Base-by-base conservation (phyloP, 2,797 vertebrate genomes). In the Morus bassanus region DNA sequence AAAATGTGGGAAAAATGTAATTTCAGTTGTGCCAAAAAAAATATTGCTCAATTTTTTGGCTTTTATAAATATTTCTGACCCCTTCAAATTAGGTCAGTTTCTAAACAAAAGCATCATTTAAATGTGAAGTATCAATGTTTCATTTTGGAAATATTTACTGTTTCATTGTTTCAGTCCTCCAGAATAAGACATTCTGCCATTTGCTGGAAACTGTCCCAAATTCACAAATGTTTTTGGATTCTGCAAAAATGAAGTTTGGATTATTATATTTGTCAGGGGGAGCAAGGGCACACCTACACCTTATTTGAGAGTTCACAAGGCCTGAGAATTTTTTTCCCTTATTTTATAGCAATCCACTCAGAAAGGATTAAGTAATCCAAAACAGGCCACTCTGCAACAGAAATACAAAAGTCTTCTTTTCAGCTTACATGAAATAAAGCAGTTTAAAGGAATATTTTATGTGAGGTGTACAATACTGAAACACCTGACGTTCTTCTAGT, bases 131-230 rank as follows among this genome's bases (percentile, higher is more conserved):
- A 87, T 63, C 65, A 13, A 4, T 43, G 25, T 73, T 93, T 90
- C 61, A 39, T 87, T 92, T 77, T 51, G 48, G 88, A 92, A 91
- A 82, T 74, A 87, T 82, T 91, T 92, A 82, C 54, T 48, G n/a
- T 74, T 84, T 79, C 67, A 39, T 70, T 92, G 77, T 89, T 95
- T 80, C 56, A 35, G 23, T 82, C 45, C 18, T 85, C n/a, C 56
- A 77, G 56, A 83, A 85, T 39, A 45, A 87, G 39, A 69, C 63
- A 41, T 82, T 83, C 77, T 87, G 51, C 80, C 60, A 35, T 60
- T 91, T 95, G 70, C 86, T 94, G 86, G 88, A 94, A 93, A 61
- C 53, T 46, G 35, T 85, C 77, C 86, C 77, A 70, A 85, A 85
- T 82, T 76, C 59, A 84, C 31, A 53, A 84, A 83, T 74, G 51